Percentiles rank a stretch among this genome's conserved stretches.
These are phyloP conservation scores for Pseudeuparius sepicola DNA, from an alignment of 2,888 invertebrate species.

Conservation along the genomic window DNA sequence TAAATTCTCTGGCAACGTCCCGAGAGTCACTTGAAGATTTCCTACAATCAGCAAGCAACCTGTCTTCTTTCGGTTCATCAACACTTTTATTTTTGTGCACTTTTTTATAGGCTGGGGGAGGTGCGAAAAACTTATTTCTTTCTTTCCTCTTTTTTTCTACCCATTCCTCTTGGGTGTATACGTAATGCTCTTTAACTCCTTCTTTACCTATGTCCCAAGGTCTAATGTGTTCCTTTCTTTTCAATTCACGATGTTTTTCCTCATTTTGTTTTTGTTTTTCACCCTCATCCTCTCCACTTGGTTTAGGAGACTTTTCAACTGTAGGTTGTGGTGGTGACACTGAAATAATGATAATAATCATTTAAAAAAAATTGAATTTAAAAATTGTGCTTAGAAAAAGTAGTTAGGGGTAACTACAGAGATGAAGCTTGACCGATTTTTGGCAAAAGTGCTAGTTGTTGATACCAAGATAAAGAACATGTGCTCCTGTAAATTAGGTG, in stretches of 20 bases:
- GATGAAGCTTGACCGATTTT: too few species aligned
- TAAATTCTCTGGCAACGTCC: background rate
- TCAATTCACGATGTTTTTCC: conserved; percentile 43
- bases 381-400: too few species aligned
- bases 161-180: conserved; percentile 70
- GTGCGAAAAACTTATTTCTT: conserved; percentile 70
- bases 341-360: too few species aligned
- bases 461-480: too few species aligned
- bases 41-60: conserved; percentile 14
- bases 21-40: background rate
- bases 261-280: conserved; percentile 29
- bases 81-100: too few species aligned
- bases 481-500: too few species aligned
- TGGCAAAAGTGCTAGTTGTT: too few species aligned
- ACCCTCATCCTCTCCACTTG: conserved; percentile 38
- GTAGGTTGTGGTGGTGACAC: conserved; percentile 21
- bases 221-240: conserved; percentile 47
- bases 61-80: too few species aligned
- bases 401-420: too few species aligned
- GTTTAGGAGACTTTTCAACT: conserved; percentile 33
- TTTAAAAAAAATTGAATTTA: too few species aligned
- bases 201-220: conserved; percentile 69
- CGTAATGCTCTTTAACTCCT: conserved; percentile 43
- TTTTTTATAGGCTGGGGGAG: conserved; percentile 37
- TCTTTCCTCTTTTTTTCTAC: conserved; percentile 63